Base-by-base conservation (phyloP, 2,113 vertebrate genomes). In the Dasyornis broadbenti region DNA sequence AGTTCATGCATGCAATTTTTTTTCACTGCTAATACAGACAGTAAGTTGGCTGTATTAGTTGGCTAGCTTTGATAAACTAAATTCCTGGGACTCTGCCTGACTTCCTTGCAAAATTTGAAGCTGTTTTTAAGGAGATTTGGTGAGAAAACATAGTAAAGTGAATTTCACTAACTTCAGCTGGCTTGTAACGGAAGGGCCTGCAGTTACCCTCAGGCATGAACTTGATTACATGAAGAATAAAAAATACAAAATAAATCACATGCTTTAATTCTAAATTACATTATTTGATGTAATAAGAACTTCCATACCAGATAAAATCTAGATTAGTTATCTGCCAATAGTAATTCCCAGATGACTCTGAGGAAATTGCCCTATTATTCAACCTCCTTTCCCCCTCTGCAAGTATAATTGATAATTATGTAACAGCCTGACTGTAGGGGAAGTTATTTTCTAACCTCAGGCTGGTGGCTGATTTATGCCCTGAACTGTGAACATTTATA, bases 201-300 rank as follows among this genome's bases (percentile, higher is more conserved):
- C 65, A 94, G 88, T 66, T 95, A 89, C 71, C 88, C 89, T 63
- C 39, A 92, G 96, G 94, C 92, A 89, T 68, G 77, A 89, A 90
- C 75, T 92, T 81, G 85, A 96, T 95, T 94, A 95, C 72, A 72
- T 65, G 59, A 93, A 89, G 80, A 90, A 64, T 70, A 92, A 90
- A 73, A 95, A 93, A 94, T 93, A 90, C 49, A 96, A 94, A 96
- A 96, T 96, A 93, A 94, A 97, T 95, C 88, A 96, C 75, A 90
- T 39, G 54, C 78, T 94, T 97, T 94, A 94, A 89, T 93, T 89
- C 92, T 92, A 96, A 96, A 94, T 96, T 78, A 78, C 82, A 89
- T 96, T 94, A 94, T 90, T 92, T 95, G 89, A 94, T 93, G 69
- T 92, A 94, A 96, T 96, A 93, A 92, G 89, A 94, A 89, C 89